phyloP scores from a whole-genome alignment of 2,888 invertebrate genomes.

The Girardia tigrina region DNA sequence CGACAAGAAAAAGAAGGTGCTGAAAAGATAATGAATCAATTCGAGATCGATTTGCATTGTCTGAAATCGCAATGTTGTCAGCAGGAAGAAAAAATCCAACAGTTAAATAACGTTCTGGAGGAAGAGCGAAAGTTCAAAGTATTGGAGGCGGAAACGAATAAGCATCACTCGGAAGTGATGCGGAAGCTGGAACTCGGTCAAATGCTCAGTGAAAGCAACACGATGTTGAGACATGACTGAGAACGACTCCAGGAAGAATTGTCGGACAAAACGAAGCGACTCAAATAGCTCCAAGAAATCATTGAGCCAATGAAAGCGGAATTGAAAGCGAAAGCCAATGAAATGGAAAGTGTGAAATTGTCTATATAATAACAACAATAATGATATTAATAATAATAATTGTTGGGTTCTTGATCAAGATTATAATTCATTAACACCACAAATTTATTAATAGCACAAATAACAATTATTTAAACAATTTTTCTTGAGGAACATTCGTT shows the following conservation, averaged over 20 bases:
- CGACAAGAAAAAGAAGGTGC: not conserved
- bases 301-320: slow-evolving; percentile 35
- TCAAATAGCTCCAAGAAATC: not conserved
- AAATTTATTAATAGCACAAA: no score
- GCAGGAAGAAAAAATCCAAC: not conserved
- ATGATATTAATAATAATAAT: no score
- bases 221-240: not conserved
- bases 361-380: no score
- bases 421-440: no score
- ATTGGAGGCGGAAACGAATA: not conserved
- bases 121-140: not conserved
- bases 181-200: not conserved
- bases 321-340: slow-evolving; percentile 3
- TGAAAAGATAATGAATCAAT: not conserved
- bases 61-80: not conserved
- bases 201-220: not conserved
- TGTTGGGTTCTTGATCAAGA: no score
- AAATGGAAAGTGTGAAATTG: slow-evolving; percentile 12
- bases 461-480: no score
- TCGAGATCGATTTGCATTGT: not conserved
- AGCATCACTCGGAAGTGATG: not conserved
- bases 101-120: not conserved
- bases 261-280: not conserved
- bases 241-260: not conserved
- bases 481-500: no score